Evolutionary conservation across 1,140 invertebrate species (phyloP), one percentile per base, ranked within the genome.

Genomic region (Branchinecta lindahli): DNA sequence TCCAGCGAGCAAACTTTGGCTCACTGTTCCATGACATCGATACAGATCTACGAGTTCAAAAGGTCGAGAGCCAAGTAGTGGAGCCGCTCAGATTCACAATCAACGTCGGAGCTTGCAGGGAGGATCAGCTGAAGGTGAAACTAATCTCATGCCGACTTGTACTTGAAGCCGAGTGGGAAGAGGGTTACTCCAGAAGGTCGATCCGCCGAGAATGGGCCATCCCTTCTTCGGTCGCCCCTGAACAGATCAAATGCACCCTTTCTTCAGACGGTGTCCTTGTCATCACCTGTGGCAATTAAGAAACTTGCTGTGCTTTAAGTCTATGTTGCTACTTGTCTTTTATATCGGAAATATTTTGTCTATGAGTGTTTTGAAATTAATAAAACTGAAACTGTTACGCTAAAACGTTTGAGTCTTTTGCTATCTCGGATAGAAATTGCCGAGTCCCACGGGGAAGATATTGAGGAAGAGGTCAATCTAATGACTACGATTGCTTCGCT

Each of bases 181-280:
- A 61, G 18, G 52, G 52, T 15, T 61, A 61, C 18, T 61, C 52
- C 12, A 61, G 52, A 61, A 61, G 52, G 18, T 61, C 52, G 2
- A 61, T 61, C 18, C 52, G 52, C 6, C 12, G 52, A 20, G 52
- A 61, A 61, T 61, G 52, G 52, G 18, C 52, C 4, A 12, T 61
- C 12, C 52, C 52, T 15, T 61, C 52, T 20, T 15, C 12, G 4
- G 18, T 61, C 18, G 12, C 52, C 12, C 52, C 52, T 10, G 44
- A 72, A 44, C 68, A 46, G 45, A 61, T 61, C 52, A 44, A 72
- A 52, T 7, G 45, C n/a, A 46, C 70, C 68, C 70, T 78, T 0
- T 76, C 73, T 12, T 75, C 75, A 79, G 84, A 81, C 68, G 80
- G 75, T 47, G 81, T 80, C 68, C 80, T 74, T 7, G 84, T 75